Conservation (phyloP, 2,797 vertebrate species). For the Syngnathus rostellatus region DNA sequence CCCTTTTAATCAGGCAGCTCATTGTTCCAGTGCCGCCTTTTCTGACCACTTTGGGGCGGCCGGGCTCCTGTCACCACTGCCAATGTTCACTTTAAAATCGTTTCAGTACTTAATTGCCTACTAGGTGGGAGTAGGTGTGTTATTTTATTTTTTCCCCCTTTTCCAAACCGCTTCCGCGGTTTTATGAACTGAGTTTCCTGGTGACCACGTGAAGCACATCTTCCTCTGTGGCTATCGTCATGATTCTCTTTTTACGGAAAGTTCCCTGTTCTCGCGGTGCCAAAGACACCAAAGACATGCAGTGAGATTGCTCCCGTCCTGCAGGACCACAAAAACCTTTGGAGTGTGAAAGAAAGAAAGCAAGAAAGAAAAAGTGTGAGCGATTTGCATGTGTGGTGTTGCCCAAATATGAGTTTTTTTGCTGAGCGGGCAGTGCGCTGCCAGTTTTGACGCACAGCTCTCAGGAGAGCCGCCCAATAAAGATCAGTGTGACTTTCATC, state of each 20-base stretch:
- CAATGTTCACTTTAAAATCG: background rate
- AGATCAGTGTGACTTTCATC: background rate
- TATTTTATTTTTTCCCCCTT: background rate
- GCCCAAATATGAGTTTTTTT: background rate
- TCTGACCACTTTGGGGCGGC: background rate
- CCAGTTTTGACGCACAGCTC: background rate
- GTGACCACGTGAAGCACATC: background rate
- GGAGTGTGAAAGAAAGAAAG: too few species aligned
- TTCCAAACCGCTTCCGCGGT: background rate
- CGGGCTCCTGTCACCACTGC: background rate
- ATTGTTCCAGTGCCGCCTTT: background rate
- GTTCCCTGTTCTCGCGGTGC: background rate
- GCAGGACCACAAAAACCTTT: background rate
- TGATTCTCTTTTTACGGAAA: background rate
- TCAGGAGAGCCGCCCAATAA: slow-evolving; percentile 2
- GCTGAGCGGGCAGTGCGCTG: too few species aligned
- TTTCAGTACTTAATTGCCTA: background rate
- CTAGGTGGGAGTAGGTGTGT: background rate
- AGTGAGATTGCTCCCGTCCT: background rate
- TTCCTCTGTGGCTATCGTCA: background rate
- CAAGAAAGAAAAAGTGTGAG: background rate
- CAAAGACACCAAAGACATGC: background rate
- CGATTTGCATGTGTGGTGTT: background rate
- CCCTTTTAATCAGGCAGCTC: background rate
- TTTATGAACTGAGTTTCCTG: background rate